Base-by-base conservation (phyloP, 2,797 vertebrate species). In the Megaceryle alcyon region DNA sequence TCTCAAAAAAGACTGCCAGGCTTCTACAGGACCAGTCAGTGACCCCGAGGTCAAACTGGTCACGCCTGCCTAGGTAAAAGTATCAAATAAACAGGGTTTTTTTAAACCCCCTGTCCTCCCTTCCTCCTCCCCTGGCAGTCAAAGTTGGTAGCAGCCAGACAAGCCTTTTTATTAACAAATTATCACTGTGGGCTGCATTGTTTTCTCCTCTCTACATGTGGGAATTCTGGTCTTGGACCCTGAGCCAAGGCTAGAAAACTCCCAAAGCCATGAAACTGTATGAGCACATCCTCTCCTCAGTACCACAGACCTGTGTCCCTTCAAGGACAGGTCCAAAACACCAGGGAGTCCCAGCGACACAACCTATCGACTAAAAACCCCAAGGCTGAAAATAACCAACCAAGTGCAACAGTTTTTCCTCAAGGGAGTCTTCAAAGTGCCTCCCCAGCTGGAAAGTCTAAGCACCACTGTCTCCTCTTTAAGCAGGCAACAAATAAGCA, bases 141-240 rank as follows among this genome's bases (percentile, higher is more conserved):
- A 21, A 83, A 86, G 39, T 10, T 71, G 65, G 66, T 33, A 78
- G 80, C 65, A 88, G 28, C 35, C 10, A 54, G 18, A 75, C 72
- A 88, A 87, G 66, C 14, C 69, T 76, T 71, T 94, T 86, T 66
- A 90, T 82, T 88, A 90, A 57, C 91, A 86, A 87, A 92, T 95
- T 94, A 95, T 71, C 92, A 84, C 76, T 85, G 69, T 56, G 87
- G 85, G 46, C 28, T 96, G 72, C 63, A 94, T 89, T 94, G 82
- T 94, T 76, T 81, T 83, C 65, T 83, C 69, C 87, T 70, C 72
- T 70, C 82, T 65, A 17, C 84, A 81, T 72, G 82, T 70, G 87
- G 82, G 77, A 95, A 94, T 92, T 94, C 63, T 82, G 76, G 91
- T 86, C 90, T 83, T 48, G 49, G 91, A 94, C 46, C 35, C n/a